These are phyloP conservation scores for Cichlasoma orientale DNA, from an alignment of 2,797 vertebrate species.

Conservation along the genomic window DNA sequence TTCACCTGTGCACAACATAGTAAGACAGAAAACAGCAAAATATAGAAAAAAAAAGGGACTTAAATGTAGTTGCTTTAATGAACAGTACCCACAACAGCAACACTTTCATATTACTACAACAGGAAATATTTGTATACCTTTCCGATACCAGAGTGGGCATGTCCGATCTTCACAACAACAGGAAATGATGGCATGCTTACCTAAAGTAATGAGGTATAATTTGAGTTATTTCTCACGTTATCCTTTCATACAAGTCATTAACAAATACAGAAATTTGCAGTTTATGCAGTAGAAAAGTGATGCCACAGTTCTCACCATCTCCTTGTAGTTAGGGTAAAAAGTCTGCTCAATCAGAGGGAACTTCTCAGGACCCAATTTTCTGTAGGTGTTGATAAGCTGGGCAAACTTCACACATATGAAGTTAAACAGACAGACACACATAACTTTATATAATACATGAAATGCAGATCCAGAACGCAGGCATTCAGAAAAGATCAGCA, in stretches of 20 bases:
- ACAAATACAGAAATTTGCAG: neutral
- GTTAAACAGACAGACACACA: neutral
- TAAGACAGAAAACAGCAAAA: neutral
- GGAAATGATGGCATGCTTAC: constrained; percentile 95
- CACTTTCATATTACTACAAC: neutral
- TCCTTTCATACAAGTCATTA: neutral
- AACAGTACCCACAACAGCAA: neutral
- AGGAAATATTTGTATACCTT: constrained; percentile 85
- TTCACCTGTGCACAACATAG: constrained; percentile 85
- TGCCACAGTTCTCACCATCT: constrained; percentile 88
- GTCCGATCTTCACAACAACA: constrained; percentile 98
- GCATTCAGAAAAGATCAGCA: neutral
- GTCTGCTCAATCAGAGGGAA: constrained; percentile 98
- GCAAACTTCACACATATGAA: constrained; percentile 85
- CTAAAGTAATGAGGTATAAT: constrained; percentile 69
- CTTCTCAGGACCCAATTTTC: constrained; percentile 90
- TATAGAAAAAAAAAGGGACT: neutral
- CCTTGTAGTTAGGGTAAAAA: constrained; percentile 97
- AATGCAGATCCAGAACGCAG: neutral
- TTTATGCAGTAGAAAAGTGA: neutral
- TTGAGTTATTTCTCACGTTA: neutral
- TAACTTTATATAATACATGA: neutral
- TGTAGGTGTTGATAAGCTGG: constrained; percentile 92
- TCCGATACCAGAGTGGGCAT: constrained; percentile 96
- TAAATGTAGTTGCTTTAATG: neutral